Conservation (phyloP, 2,113 vertebrate genomes). For the Gnathonemus longibarbis region DNA sequence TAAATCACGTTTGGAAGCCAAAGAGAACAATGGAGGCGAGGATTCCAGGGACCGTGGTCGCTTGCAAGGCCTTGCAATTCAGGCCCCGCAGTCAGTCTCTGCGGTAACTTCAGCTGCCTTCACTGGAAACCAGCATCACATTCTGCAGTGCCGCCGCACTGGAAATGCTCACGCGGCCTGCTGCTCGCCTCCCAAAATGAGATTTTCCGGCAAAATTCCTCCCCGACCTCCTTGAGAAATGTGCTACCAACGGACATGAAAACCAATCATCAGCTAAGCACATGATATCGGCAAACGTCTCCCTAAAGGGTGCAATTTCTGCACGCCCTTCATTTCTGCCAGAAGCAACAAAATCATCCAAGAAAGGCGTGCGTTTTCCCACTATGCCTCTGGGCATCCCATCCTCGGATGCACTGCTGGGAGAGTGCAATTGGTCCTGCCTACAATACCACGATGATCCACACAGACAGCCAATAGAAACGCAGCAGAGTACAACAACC, state of each 20-base stretch:
- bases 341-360: slow-evolving; percentile 5
- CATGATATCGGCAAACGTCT: background rate
- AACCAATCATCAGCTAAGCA: background rate
- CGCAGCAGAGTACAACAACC: background rate
- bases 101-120: background rate
- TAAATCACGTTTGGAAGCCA: slow-evolving; percentile 40
- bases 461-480: background rate
- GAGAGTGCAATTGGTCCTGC: background rate
- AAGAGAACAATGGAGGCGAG: slow-evolving; percentile 33
- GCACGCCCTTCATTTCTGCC: background rate
- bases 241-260: background rate
- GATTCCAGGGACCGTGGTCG: slow-evolving; percentile 16
- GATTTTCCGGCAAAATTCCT: background rate
- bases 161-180: background rate
- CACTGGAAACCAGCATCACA: background rate
- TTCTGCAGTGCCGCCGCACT: slow-evolving; percentile 2
- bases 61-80: background rate
- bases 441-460: background rate
- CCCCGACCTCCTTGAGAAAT: background rate
- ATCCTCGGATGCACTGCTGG: background rate
- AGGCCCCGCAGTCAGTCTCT: background rate
- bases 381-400: background rate
- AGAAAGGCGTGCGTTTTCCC: background rate
- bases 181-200: background rate
- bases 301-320: background rate